Evolutionary conservation across 1,140 invertebrate genomes (phyloP).

Genomic region (Lordiphosa mommai): DNA sequence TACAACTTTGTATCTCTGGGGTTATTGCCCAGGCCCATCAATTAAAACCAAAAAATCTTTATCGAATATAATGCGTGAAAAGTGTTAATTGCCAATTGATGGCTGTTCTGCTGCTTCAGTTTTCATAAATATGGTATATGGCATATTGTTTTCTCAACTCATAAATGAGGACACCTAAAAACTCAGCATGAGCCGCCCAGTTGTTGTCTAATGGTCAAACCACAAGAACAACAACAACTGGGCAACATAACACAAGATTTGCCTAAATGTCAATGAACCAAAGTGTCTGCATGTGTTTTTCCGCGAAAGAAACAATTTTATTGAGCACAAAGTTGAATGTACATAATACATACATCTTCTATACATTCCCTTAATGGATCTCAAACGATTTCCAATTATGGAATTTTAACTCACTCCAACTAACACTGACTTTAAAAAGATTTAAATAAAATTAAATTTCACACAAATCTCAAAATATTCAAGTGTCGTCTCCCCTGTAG

Average conservation of each 20-base stretch:
- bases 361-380: no score
- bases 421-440: no score
- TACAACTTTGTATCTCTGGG: constrained; percentile 27
- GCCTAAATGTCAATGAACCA: constrained; percentile 69
- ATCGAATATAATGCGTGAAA: constrained; percentile 32
- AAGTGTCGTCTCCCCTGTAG: no score
- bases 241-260: constrained; percentile 50
- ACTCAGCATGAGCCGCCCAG: no score
- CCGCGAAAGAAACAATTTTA: constrained; percentile 12
- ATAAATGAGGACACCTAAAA: constrained; percentile 30
- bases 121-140: constrained; percentile 58
- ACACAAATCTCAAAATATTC: no score
- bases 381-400: no score
- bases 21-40: constrained; percentile 49
- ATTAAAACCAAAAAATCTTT: constrained; percentile 30
- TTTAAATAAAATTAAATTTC: no score
- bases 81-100: constrained; percentile 57
- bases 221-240: constrained; percentile 44
- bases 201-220: constrained; percentile 1
- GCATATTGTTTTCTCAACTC: constrained; percentile 40
- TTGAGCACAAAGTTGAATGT: constrained; percentile 8
- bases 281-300: constrained; percentile 55
- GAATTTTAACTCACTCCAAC: no score
- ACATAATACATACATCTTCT: no score
- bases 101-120: constrained; percentile 50